Conservation (phyloP, 2,113 vertebrate species). For the Vireo altiloquus region DNA sequence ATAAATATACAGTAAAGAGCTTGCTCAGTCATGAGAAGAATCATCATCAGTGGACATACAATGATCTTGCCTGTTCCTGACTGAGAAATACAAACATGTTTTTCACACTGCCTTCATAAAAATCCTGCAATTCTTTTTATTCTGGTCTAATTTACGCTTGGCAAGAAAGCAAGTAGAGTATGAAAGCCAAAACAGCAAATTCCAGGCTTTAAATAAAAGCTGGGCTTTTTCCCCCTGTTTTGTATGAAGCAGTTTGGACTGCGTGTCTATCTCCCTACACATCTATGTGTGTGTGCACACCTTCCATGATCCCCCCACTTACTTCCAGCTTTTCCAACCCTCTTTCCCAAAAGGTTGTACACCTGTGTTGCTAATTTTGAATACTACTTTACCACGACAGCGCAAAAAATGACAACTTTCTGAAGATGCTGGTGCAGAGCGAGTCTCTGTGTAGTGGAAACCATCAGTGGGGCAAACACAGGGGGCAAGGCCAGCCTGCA, state of each 20-base stretch:
- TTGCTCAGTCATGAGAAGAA: not conserved
- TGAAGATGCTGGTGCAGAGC: not conserved
- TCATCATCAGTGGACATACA: not conserved
- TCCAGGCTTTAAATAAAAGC: not conserved
- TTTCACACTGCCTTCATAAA: not conserved
- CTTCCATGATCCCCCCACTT: accelerated
- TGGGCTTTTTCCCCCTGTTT: accelerated
- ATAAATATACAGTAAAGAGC: not conserved
- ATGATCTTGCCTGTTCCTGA: not conserved
- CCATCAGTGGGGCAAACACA: not conserved
- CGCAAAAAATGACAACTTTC: not conserved
- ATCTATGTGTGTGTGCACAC: accelerated
- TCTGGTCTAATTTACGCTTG: not conserved
- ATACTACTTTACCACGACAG: not conserved
- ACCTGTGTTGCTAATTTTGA: not conserved
- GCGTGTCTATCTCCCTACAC: not conserved
- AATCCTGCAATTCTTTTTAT: not conserved
- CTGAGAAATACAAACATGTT: not conserved
- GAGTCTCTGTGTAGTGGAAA: not conserved
- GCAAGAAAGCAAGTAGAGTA: not conserved
- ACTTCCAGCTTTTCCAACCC: not conserved
- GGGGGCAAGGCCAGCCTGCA: not conserved
- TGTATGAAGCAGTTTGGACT: not conserved
- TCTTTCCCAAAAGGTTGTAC: not conserved
- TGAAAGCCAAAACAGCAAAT: not conserved